Evolutionary conservation across 1,140 invertebrate genomes (phyloP), one percentile per base, ranked within the genome.

Genomic region (Telenomus remus): DNA sequence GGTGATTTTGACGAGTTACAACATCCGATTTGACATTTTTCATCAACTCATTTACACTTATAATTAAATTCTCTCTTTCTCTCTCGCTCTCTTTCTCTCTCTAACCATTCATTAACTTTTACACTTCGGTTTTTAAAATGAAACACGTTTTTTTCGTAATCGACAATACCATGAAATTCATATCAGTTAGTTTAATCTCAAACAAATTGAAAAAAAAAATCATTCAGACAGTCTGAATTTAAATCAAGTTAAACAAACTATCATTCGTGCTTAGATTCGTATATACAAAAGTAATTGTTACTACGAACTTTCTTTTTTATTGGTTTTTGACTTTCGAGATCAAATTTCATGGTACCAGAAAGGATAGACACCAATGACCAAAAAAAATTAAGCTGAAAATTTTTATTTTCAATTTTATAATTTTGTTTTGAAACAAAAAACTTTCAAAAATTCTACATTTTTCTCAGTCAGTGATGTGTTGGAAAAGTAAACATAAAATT

Each of bases 1-100:
- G 37, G 53, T 57, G 61, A 69, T 64, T 57, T 56, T 66, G 63
- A 59, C 43, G 37, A 72, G 69, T 72, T 56, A 59, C 19, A 57
- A 60, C 48, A 57, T 33, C 37, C 56, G 27, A 39, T 56, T n/a
- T 48, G 46, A 44, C 13, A 13, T 13, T 49, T 9, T 61, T 61
- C 57, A 66, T 27, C 50, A 63, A 76, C 49, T 9, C 54, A 66
- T 54, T 61, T 63, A 50, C 49, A 72, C 64, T 14, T 63, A 54
- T 64, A 68, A 61, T 61, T 63, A 46, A 64, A 43, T 37, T 77
- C 13, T 56, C 55, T 65, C 15, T 55, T 19, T 55, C 35, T 35
- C 43, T 54, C 44, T 19, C 54, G 2, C 37, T 39, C 37, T 39
- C 9, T 39, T 9, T 39, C 37, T 39, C 37, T 9, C 37, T 39